These are phyloP conservation scores for Diadophis punctatus DNA, from an alignment of 2,113 vertebrate species.

Conservation along the genomic window DNA sequence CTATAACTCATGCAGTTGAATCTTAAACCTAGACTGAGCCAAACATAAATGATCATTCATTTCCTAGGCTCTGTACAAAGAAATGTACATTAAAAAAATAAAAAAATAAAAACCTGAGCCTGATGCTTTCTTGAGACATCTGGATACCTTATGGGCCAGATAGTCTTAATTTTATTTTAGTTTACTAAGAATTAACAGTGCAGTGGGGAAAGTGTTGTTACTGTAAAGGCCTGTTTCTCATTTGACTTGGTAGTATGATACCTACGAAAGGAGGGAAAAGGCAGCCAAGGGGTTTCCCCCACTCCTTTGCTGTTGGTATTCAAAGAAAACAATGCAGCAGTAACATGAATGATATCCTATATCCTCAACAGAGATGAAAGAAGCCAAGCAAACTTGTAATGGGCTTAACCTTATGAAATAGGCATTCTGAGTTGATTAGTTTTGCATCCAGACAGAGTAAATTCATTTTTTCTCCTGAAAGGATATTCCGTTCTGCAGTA, in stretches of 20 bases:
- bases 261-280: conserved; percentile 65
- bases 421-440: conserved; percentile 62
- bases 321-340: conserved; percentile 71
- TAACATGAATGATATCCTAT: conserved; percentile 68
- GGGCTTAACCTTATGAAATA: conserved; percentile 65
- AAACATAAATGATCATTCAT: conserved; percentile 58
- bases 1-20: conserved; percentile 40
- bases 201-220: conserved; percentile 72
- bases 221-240: conserved; percentile 69
- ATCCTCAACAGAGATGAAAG: conserved; percentile 72
- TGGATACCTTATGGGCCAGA: conserved; percentile 70
- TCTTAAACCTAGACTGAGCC: conserved; percentile 54
- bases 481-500: conserved; percentile 58
- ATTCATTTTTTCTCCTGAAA: conserved; percentile 32
- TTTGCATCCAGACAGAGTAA: conserved; percentile 60
- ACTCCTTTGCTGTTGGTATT: conserved; percentile 54
- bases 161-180: conserved; percentile 76
- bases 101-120: conserved; percentile 39
- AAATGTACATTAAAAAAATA: conserved; percentile 52
- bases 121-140: conserved; percentile 65
- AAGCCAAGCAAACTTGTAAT: conserved; percentile 66
- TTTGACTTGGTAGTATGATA: conserved; percentile 67
- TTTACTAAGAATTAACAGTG: conserved; percentile 78
- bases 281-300: conserved; percentile 20
- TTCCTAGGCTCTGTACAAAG: conserved; percentile 57